Evolutionary conservation across 2,888 invertebrate genomes (phyloP), one percentile per base, ranked within the genome.

Genomic region (Netelia inedita): DNA sequence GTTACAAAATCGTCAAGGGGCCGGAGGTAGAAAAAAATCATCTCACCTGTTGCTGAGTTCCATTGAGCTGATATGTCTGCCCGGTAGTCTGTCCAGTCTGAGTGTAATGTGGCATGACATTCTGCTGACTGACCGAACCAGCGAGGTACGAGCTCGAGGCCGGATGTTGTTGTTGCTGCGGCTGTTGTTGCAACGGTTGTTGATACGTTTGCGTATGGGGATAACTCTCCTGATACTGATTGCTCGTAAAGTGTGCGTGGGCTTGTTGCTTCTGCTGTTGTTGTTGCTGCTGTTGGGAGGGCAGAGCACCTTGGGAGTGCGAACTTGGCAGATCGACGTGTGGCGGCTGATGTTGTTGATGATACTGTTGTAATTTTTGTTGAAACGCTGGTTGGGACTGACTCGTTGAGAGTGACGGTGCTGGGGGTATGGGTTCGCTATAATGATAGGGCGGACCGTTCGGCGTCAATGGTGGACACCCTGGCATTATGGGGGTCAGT

Each of bases 371-470:
- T 63, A 92, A 88, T 83, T 93, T 93, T 78, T 92, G 93, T 79
- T 93, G 93, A 87, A 93, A 93, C 41, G 92, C 93, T 14, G 93
- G 92, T 71, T 93, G 93, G 23, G 93, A 93, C 80, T 93, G 93
- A 76, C 93, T 93, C 28, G 91, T 91, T 19, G 93, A 92, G 57
- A 93, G 89, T 88, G 90, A 93, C 75, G 88, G 94, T 88, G 94
- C 94, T 92, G 90, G 95, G 91, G 94, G 95, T 94, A 91, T 93
- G 21, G 93, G 95, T 94, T 94, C 95, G 94, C 87, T 95, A 94
- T 94, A 95, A 92, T 92, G 95, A 94, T 93, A 95, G 93, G 92
- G 95, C 93, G 94, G 96, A 94, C 89, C 93, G 83, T 93, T 93
- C 57, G 93, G 93, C 57, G 93, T 93, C 83, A 93, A 78, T 2